Conservation (phyloP, 2,797 vertebrate species). For the Gallinago nigripennis region DNA sequence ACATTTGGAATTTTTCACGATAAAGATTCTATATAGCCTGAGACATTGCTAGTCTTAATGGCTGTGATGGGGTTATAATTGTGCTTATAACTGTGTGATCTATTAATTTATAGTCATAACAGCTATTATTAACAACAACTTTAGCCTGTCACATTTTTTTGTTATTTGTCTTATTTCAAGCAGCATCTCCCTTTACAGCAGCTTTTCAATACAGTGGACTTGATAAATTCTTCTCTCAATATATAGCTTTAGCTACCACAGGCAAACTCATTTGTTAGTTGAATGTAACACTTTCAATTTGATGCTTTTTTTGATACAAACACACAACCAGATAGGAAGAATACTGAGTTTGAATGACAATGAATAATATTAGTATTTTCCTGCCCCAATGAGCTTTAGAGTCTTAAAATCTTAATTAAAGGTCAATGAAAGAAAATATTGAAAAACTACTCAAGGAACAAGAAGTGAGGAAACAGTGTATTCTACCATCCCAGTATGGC, state of each 20-base stretch:
- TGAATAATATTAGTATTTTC: conserved; percentile 35
- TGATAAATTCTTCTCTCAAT: not conserved
- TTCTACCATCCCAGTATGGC: not conserved
- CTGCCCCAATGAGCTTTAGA: not conserved
- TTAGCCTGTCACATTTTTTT: not conserved
- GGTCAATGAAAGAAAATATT: conserved; percentile 30
- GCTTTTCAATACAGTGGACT: not conserved
- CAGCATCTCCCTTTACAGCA: not conserved
- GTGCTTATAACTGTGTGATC: not conserved
- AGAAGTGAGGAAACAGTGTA: not conserved
- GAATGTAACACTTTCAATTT: not conserved
- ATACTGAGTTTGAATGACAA: conserved; percentile 2
- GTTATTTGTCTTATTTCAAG: not conserved
- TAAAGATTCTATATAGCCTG: not conserved
- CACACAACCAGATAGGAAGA: not conserved
- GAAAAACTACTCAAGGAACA: not conserved
- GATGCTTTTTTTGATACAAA: not conserved
- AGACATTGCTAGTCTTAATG: not conserved
- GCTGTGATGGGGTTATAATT: not conserved
- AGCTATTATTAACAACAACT: not conserved
- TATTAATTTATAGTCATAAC: not conserved
- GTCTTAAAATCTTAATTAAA: conserved; percentile 37
- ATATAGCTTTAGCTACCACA: not conserved
- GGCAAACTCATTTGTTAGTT: not conserved
- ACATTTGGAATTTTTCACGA: not conserved